Conservation (phyloP, 2,888 invertebrate genomes). For the Cylloceria caligata region DNA sequence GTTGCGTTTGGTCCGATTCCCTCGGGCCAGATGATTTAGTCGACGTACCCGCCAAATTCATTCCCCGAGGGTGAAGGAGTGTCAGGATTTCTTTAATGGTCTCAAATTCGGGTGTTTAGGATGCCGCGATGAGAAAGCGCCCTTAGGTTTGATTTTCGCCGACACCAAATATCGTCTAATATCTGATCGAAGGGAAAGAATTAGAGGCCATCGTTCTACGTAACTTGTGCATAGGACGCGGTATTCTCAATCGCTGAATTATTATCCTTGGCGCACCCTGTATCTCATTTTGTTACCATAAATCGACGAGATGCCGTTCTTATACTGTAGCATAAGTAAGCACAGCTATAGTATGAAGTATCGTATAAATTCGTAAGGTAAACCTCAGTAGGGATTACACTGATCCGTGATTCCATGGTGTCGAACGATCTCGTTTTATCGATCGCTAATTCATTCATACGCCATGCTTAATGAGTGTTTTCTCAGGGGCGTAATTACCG, state of each 20-base stretch:
- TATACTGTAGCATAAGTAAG: not conserved
- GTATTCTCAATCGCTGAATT: constrained; percentile 27
- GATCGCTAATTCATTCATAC: constrained; percentile 76
- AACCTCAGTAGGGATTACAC: constrained; percentile 25
- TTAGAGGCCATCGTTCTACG: constrained; percentile 38
- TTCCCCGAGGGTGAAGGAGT: constrained; percentile 65
- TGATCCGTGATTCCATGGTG: constrained; percentile 54
- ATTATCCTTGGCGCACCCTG: constrained; percentile 41
- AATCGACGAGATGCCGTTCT: constrained; percentile 49
- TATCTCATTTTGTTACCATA: constrained; percentile 71
- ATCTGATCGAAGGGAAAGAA: constrained; percentile 59
- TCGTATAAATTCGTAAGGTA: not conserved
- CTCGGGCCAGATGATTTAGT: constrained; percentile 23
- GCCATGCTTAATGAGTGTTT: constrained; percentile 73
- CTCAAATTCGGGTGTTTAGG: constrained; percentile 78
- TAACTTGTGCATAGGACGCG: constrained; percentile 46
- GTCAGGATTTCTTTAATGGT: constrained; percentile 73
- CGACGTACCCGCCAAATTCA: constrained; percentile 28
- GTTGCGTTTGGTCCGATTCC: not conserved
- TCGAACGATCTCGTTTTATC: constrained; percentile 68
- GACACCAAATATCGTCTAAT: constrained; percentile 65
- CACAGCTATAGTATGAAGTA: not conserved
- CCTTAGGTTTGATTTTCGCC: constrained; percentile 30
- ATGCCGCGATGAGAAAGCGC: constrained; percentile 56
- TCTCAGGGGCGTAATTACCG: constrained; percentile 75